phyloP scores from a whole-genome alignment of 2,888 invertebrate species.

The Epistrophe eligans region DNA sequence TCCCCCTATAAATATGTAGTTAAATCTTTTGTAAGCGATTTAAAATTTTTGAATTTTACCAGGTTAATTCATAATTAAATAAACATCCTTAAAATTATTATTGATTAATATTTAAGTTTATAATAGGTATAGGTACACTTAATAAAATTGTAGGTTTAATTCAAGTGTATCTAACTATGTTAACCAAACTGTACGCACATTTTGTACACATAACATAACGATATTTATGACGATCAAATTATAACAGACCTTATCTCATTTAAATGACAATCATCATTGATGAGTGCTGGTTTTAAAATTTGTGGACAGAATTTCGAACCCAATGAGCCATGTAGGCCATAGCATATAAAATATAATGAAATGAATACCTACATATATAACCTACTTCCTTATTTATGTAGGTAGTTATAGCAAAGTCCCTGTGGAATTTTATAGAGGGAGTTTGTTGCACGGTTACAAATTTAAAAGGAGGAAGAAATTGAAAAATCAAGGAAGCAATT shows the following conservation, averaged over 20 bases:
- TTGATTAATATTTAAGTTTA: too few species aligned
- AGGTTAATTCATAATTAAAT: too few species aligned
- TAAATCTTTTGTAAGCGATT: too few species aligned
- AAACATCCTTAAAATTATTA: too few species aligned
- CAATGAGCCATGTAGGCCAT: constrained; percentile 58
- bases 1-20: too few species aligned
- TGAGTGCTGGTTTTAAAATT: constrained; percentile 65
- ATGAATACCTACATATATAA: not conserved
- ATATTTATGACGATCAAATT: constrained; percentile 20
- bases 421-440: constrained; percentile 48
- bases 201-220: not conserved
- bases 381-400: not conserved
- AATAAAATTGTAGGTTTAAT: not conserved
- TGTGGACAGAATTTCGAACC: constrained; percentile 51
- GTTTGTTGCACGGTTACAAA: constrained; percentile 30
- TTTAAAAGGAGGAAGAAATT: constrained; percentile 58
- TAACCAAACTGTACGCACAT: not conserved
- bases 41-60: too few species aligned
- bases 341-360: too few species aligned
- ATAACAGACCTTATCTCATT: constrained; percentile 52
- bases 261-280: constrained; percentile 74
- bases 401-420: constrained; percentile 29
- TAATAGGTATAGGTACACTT: too few species aligned
- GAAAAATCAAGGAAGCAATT: constrained; percentile 72
- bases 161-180: not conserved